Percentiles rank a stretch among this genome's conserved stretches.
Conservation (phyloP, 2,888 invertebrate genomes). For the Kryphioiulus occultus region DNA sequence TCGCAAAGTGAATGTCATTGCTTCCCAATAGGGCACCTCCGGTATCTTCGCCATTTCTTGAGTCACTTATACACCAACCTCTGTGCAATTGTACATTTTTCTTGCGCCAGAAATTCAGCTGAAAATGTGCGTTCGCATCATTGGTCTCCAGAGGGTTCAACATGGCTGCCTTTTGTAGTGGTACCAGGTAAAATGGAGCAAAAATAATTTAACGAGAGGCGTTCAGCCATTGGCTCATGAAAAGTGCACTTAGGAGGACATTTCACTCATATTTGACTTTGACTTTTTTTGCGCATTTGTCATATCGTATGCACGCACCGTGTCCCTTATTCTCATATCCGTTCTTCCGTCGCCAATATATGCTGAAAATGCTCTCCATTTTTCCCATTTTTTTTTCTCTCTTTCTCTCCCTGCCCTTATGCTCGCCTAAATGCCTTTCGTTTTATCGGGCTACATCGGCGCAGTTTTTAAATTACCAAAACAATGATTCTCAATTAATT, state of each 20-base stretch:
- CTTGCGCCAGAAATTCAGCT: not conserved
- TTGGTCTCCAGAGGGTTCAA: not conserved
- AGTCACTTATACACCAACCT: not conserved
- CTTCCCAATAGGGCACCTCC: not conserved
- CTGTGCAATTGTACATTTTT: not conserved
- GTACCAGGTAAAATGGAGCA: not conserved
- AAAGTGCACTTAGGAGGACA: not conserved
- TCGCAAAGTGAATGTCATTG: not conserved
- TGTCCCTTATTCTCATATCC: not conserved
- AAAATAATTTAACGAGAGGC: not conserved
- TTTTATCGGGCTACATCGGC: not conserved
- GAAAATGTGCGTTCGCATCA: not conserved
- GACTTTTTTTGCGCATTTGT: not conserved
- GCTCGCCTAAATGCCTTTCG: not conserved
- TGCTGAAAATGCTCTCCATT: not conserved
- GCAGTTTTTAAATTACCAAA: not conserved
- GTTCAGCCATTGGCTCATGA: not conserved
- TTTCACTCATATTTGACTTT: not conserved
- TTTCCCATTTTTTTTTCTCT: not conserved
- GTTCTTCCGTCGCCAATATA: not conserved
- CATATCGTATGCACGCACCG: not conserved
- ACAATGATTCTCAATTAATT: conserved; percentile 22
- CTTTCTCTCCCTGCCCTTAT: not conserved
- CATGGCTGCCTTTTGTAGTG: not conserved
- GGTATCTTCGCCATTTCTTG: not conserved